Conservation (phyloP, 2,113 vertebrate genomes). For the Glaucomys volans region DNA sequence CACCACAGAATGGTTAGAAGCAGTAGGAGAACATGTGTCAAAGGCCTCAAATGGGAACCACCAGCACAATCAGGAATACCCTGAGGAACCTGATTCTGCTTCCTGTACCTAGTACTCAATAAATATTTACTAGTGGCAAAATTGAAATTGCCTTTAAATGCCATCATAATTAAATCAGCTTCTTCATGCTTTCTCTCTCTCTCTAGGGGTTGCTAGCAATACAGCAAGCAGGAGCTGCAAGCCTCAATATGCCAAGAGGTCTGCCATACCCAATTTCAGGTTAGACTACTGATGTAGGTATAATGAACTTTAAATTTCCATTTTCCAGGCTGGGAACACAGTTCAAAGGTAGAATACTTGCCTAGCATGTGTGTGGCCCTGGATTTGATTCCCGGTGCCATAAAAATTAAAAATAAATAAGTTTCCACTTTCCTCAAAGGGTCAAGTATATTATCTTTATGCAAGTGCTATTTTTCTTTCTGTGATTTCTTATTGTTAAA, state of each 20-base stretch:
- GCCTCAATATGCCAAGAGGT: background rate
- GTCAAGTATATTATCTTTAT: background rate
- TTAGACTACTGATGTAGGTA: background rate
- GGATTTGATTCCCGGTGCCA: too few species aligned
- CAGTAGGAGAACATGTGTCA: background rate
- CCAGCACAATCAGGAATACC: background rate
- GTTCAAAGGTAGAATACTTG: too few species aligned
- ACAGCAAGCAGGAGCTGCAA: background rate
- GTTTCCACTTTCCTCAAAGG: background rate
- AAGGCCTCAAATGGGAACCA: background rate
- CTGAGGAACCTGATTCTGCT: background rate
- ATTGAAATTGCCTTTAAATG: constrained; percentile 62
- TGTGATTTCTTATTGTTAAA: constrained; percentile 45
- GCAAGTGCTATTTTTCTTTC: background rate
- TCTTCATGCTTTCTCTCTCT: background rate
- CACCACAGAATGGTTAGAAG: background rate
- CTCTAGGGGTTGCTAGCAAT: background rate
- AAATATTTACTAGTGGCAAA: constrained; percentile 59
- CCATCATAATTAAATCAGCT: constrained; percentile 53
- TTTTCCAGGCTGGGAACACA: too few species aligned
- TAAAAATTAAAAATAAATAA: background rate
- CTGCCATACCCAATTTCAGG: background rate
- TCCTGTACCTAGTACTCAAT: constrained; percentile 20
- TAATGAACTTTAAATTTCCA: background rate
- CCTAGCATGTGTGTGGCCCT: too few species aligned